phyloP scores from a whole-genome alignment of 2,113 vertebrate genomes.

The Grantiella picta region DNA sequence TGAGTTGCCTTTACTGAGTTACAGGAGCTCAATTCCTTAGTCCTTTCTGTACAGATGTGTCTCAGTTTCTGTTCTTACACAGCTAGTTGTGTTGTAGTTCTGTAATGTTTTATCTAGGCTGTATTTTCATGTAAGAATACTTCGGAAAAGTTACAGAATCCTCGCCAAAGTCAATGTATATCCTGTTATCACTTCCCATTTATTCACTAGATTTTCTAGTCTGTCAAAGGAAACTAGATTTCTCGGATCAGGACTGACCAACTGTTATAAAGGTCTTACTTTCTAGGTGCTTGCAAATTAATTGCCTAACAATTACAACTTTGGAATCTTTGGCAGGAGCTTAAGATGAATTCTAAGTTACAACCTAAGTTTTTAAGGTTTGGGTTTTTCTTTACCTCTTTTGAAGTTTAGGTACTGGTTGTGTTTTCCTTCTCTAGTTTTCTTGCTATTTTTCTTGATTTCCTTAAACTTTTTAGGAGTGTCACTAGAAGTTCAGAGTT shows the following conservation, averaged over 20 bases:
- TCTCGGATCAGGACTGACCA: neutral
- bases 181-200: neutral
- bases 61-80: neutral
- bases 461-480: neutral
- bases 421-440: neutral
- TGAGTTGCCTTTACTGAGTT: neutral
- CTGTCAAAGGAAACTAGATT: neutral
- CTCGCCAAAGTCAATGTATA: neutral
- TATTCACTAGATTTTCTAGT: neutral
- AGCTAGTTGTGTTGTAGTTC: neutral
- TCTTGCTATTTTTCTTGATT: neutral
- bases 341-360: neutral
- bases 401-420: neutral
- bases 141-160: neutral
- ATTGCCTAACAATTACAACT: neutral
- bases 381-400: neutral
- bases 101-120: neutral
- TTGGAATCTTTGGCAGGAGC: neutral
- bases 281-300: neutral
- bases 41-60: neutral
- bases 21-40: neutral
- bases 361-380: neutral
- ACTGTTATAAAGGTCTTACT: neutral
- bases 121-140: neutral
- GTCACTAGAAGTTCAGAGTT: neutral